phyloP scores from a whole-genome alignment of 2,797 vertebrate genomes.

The Vultur gryphus region DNA sequence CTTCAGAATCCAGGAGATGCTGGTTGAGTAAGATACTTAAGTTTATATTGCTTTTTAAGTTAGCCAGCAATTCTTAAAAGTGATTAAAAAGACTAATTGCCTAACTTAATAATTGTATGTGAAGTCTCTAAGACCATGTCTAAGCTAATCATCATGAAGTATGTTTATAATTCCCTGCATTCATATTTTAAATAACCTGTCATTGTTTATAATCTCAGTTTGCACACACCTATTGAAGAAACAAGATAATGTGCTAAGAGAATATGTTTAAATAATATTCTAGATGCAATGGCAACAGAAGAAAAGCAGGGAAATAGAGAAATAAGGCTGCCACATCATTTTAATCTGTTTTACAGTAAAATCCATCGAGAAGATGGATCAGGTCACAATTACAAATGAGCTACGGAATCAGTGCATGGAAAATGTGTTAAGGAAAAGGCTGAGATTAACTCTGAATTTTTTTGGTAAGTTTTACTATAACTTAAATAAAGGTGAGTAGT shows the following conservation, averaged over 20 bases:
- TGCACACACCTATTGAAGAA: not conserved
- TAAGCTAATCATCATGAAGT: not conserved
- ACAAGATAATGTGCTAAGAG: not conserved
- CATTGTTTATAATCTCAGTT: not conserved
- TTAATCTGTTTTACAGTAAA: not conserved
- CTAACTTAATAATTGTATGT: not conserved
- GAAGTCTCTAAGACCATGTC: not conserved
- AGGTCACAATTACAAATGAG: not conserved
- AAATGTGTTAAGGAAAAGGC: not conserved
- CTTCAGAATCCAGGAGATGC: not conserved
- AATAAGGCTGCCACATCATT: not conserved
- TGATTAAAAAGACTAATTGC: not conserved
- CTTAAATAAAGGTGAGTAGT: rapidly evolving
- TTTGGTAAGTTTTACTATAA: not conserved
- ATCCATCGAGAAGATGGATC: not conserved
- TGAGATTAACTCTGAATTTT: not conserved
- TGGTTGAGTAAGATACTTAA: not conserved
- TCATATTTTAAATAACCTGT: not conserved
- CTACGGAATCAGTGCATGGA: not conserved
- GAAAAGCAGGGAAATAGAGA: not conserved
- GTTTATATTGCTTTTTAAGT: not conserved
- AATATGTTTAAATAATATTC: not conserved
- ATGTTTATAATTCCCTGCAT: not conserved
- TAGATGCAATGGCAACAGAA: not conserved
- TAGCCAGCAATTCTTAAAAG: not conserved